Evolutionary conservation across 2,888 invertebrate genomes (phyloP).

Genomic region (Rotaria macrura): DNA sequence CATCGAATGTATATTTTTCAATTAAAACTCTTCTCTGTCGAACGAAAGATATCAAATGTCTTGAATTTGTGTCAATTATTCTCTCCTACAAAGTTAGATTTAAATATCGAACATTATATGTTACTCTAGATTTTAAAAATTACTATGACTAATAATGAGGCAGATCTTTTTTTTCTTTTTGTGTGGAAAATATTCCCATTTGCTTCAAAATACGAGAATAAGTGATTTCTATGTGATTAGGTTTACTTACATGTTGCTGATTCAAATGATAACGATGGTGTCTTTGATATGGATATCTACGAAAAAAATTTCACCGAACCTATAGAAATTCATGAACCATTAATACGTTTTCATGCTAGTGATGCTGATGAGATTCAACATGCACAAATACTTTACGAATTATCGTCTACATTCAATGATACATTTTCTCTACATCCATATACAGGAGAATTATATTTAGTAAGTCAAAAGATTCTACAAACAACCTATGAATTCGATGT

Average conservation of each 20-base stretch:
- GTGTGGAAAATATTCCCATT: no score
- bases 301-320: background rate
- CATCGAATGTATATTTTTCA: no score
- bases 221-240: no score
- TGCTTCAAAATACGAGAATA: no score
- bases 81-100: no score
- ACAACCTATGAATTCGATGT: background rate
- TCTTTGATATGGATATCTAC: background rate
- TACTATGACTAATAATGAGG: no score
- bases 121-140: no score
- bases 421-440: background rate
- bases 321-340: background rate
- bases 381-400: conserved; percentile 1
- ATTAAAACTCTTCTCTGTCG: no score
- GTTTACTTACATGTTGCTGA: background rate
- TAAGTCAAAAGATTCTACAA: background rate
- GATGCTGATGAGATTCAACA: conserved; percentile 10
- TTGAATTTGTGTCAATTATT: no score
- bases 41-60: no score
- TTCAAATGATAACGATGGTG: background rate
- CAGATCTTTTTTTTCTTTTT: no score
- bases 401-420: background rate
- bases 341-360: background rate
- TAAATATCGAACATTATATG: no score
- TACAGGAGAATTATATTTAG: background rate